phyloP scores from a whole-genome alignment of 1,140 invertebrate genomes.

The Euwallacea similis region DNA sequence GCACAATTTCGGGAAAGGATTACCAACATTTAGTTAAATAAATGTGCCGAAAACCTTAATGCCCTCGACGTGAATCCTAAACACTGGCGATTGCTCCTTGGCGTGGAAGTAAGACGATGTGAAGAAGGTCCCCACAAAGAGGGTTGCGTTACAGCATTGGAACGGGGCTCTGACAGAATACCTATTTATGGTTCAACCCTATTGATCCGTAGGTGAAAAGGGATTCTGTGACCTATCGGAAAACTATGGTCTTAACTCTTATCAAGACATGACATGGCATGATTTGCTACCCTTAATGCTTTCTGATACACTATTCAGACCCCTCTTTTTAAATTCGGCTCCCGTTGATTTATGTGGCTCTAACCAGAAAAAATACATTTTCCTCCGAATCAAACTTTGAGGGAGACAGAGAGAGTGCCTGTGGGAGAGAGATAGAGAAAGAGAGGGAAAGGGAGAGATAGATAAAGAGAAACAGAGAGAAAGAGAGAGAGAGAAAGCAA shows the following conservation, averaged over 20 bases:
- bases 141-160: constrained; percentile 29
- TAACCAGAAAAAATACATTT: too few relatives aligned
- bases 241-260: constrained; percentile 37
- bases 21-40: constrained; percentile 45
- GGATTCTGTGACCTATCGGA: constrained; percentile 41
- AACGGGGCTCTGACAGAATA: constrained; percentile 45
- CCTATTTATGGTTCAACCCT: constrained; percentile 48
- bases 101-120: constrained; percentile 43
- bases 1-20: constrained; percentile 41
- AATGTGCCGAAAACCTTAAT: constrained; percentile 45
- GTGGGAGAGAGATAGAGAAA: too few relatives aligned
- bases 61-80: constrained; percentile 39
- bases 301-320: too few relatives aligned
- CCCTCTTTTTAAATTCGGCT: too few relatives aligned
- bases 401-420: too few relatives aligned
- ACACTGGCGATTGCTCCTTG: constrained; percentile 44
- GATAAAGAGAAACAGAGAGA: too few relatives aligned
- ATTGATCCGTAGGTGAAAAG: constrained; percentile 45
- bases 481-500: too few relatives aligned
- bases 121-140: constrained; percentile 40
- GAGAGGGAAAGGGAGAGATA: too few relatives aligned
- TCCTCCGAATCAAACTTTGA: too few relatives aligned
- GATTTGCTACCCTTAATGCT: too few relatives aligned
- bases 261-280: constrained; percentile 35
- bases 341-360: too few relatives aligned